Conservation (phyloP, 2,888 invertebrate genomes). For the Parnassius apollo region DNA sequence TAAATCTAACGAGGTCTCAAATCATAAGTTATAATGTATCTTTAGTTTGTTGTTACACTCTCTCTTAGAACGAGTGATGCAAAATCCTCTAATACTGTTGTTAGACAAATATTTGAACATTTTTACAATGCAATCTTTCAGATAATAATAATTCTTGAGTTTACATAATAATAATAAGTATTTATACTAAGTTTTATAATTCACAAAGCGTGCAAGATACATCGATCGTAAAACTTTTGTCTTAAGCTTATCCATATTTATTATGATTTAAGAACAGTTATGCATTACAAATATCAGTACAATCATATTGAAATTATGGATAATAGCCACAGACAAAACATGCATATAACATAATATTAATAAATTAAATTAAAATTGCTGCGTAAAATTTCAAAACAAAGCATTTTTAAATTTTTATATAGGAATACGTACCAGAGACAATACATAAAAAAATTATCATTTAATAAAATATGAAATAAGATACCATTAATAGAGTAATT, state of each 20-base stretch:
- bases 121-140: background rate
- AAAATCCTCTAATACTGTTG: background rate
- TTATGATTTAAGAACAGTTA: background rate
- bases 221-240: background rate
- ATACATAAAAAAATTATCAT: too few relatives aligned
- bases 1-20: too few relatives aligned
- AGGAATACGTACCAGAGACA: too few relatives aligned
- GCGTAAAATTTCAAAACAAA: conserved; percentile 14
- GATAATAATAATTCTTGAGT: background rate
- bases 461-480: too few relatives aligned
- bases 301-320: too few relatives aligned
- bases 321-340: conserved; percentile 1
- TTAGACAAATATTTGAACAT: background rate
- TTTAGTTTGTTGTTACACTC: too few relatives aligned
- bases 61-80: too few relatives aligned
- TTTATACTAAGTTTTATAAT: background rate
- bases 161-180: background rate
- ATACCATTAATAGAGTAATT: too few relatives aligned
- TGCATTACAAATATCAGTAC: too few relatives aligned
- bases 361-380: background rate
- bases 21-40: too few relatives aligned
- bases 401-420: conserved; percentile 1
- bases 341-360: conserved; percentile 11
- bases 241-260: background rate
- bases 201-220: conserved; percentile 8